These are phyloP conservation scores for Eupelmus urozonus DNA, from an alignment of 2,888 invertebrate species.

Conservation along the genomic window DNA sequence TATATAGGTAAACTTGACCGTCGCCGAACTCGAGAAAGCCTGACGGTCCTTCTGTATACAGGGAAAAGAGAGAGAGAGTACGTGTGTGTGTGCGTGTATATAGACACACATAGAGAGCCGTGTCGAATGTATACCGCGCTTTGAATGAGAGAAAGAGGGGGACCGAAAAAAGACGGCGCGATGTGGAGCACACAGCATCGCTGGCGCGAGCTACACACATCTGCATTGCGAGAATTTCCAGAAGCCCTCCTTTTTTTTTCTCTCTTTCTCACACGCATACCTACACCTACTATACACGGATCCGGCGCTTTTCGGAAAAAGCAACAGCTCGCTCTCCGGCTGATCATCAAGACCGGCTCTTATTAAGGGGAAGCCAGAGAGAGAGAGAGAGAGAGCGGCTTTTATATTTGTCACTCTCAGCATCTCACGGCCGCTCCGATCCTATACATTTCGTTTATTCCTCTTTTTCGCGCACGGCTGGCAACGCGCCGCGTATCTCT, in stretches of 20 bases:
- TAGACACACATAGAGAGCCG: conserved; percentile 4
- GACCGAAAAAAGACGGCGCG: neutral
- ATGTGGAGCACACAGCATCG: too few relatives aligned
- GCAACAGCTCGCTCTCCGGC: too few relatives aligned
- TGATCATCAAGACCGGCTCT: too few relatives aligned
- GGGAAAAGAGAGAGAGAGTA: neutral
- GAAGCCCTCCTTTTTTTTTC: neutral
- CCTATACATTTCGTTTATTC: conserved; percentile 23
- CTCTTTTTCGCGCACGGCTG: conserved; percentile 18
- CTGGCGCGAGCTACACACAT: too few relatives aligned
- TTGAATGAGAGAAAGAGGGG: conserved; percentile 12
- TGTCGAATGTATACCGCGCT: conserved; percentile 10
- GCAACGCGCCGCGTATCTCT: neutral
- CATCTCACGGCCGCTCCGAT: neutral
- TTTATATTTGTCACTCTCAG: conserved; percentile 5
- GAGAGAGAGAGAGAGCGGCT: too few relatives aligned
- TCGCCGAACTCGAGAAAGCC: neutral
- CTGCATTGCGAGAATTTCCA: neutral
- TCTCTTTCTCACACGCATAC: too few relatives aligned
- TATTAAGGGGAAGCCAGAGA: too few relatives aligned
- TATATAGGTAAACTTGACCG: conserved; percentile 17
- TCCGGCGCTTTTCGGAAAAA: too few relatives aligned
- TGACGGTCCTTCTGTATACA: neutral
- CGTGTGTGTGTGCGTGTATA: too few relatives aligned
- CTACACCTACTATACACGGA: too few relatives aligned